A percentile compares a stretch with the other conserved stretches of the same genome.
phyloP scores from a whole-genome alignment of 2,113 vertebrate genomes.

The Myotis brandtii region DNA sequence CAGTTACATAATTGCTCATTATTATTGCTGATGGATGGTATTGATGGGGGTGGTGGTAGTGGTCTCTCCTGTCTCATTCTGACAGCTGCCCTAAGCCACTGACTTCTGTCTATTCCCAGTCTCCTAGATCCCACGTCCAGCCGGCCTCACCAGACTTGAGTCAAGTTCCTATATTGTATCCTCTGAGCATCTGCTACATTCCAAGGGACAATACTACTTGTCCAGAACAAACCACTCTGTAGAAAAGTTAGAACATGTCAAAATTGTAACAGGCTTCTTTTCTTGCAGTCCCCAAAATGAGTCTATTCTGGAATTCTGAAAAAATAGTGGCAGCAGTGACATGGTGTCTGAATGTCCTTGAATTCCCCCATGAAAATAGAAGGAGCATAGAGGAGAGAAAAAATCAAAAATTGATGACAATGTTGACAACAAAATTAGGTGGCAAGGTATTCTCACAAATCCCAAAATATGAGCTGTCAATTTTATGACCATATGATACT shows the following conservation, averaged over 20 bases:
- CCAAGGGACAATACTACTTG: neutral
- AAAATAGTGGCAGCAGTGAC: neutral
- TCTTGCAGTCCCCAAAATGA: neutral
- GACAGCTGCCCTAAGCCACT: neutral
- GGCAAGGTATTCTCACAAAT: neutral
- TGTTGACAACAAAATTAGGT: neutral
- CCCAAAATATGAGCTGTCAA: neutral
- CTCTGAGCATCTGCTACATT: neutral
- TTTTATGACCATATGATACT: neutral
- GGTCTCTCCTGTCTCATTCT: neutral
- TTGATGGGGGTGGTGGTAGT: neutral
- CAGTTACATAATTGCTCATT: neutral
- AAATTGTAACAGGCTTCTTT: neutral
- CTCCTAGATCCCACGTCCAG: neutral
- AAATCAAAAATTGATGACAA: neutral
- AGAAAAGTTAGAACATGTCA: neutral
- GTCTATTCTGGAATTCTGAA: neutral
- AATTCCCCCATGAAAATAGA: neutral
- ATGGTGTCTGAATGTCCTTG: neutral
- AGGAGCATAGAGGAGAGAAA: neutral
- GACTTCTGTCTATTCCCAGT: neutral
- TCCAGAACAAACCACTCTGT: neutral
- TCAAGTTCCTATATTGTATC: neutral
- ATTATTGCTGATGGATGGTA: neutral
- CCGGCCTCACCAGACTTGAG: neutral